These are phyloP conservation scores for Eunapius fragilis DNA, from an alignment of 37 sponge, comb jelly and placozoan species.

Conservation along the genomic window DNA sequence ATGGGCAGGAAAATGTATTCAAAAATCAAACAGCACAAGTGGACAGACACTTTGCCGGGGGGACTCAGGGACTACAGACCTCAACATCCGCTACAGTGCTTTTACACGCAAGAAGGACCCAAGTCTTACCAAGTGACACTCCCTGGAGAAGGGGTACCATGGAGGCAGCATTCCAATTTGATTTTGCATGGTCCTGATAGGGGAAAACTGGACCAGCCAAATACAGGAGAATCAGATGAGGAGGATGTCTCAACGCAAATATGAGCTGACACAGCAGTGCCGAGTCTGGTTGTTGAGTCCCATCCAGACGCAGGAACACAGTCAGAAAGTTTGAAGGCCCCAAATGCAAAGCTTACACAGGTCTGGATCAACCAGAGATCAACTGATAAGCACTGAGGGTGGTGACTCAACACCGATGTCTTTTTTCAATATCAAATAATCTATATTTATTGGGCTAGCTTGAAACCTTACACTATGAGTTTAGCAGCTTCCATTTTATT, in stretches of 20 bases:
- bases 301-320: background rate
- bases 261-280: background rate
- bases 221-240: background rate
- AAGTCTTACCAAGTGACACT: background rate
- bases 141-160: background rate
- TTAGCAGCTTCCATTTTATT: too few relatives aligned
- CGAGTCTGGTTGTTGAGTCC: background rate
- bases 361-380: too few relatives aligned
- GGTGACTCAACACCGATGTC: too few relatives aligned
- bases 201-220: background rate
- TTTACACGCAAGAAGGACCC: background rate
- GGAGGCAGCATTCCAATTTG: background rate
- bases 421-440: too few relatives aligned
- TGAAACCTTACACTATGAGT: too few relatives aligned
- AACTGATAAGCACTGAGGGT: too few relatives aligned
- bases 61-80: background rate
- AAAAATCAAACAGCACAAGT: slow-evolving; percentile 15
- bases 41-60: background rate
- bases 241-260: background rate
- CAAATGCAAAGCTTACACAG: too few relatives aligned
- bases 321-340: too few relatives aligned
- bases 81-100: background rate
- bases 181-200: background rate
- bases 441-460: too few relatives aligned
- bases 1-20: background rate